These are phyloP conservation scores for Junonia oenone DNA, from an alignment of 2,888 invertebrate species.

Conservation along the genomic window DNA sequence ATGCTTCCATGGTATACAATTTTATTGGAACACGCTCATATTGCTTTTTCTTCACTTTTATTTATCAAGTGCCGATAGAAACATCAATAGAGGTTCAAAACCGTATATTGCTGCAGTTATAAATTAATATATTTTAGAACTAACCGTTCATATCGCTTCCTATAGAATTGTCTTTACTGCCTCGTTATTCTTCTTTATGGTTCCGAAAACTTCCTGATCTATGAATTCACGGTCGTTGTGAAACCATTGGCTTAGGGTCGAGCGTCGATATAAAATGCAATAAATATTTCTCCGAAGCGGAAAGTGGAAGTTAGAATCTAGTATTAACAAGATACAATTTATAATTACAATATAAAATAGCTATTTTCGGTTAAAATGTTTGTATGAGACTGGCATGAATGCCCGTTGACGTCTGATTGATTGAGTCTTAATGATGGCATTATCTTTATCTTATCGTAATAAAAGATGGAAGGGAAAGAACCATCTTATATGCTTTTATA, in stretches of 20 bases:
- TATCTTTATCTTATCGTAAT: too few relatives aligned
- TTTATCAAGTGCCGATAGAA: neutral
- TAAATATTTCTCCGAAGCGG: neutral
- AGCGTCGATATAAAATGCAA: neutral
- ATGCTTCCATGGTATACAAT: too few relatives aligned
- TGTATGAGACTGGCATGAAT: too few relatives aligned
- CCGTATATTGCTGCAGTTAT: neutral
- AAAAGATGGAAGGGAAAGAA: too few relatives aligned
- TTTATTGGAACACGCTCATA: too few relatives aligned
- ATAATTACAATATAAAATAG: too few relatives aligned
- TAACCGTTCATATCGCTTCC: neutral
- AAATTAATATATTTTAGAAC: neutral
- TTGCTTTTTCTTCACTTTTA: too few relatives aligned
- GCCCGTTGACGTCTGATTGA: too few relatives aligned
- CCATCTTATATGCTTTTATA: too few relatives aligned
- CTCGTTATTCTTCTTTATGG: neutral
- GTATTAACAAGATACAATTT: neutral
- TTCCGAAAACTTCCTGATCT: neutral
- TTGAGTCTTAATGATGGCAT: too few relatives aligned
- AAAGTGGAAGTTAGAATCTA: neutral
- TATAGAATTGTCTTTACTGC: neutral
- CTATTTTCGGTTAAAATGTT: too few relatives aligned
- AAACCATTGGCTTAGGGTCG: slow-evolving; percentile 3
- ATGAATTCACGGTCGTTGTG: neutral
- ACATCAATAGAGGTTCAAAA: neutral